phyloP scores from a whole-genome alignment of 2,888 invertebrate genomes.

The Lottia scabra region DNA sequence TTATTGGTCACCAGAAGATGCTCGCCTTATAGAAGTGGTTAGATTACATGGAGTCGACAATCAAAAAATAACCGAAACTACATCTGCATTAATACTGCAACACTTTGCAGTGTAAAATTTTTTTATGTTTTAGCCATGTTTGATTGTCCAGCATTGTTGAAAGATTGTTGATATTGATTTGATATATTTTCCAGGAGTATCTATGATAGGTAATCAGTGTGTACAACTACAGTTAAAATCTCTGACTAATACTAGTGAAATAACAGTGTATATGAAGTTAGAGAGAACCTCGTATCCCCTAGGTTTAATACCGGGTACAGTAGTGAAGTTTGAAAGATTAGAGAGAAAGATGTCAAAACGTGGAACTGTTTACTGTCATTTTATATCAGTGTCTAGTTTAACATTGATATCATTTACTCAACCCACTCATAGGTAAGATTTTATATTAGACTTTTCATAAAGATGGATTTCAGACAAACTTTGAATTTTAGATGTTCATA shows the following conservation, averaged over 20 bases:
- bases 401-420: neutral
- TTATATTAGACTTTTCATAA: too few relatives aligned
- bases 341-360: slow-evolving; percentile 41
- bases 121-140: too few relatives aligned
- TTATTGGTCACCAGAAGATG: too few relatives aligned
- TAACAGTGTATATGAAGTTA: slow-evolving; percentile 42
- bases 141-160: too few relatives aligned
- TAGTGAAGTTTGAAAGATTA: slow-evolving; percentile 32
- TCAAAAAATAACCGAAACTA: too few relatives aligned
- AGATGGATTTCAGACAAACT: too few relatives aligned
- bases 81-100: too few relatives aligned
- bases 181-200: slow-evolving; percentile 19
- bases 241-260: slow-evolving; percentile 7
- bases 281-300: slow-evolving; percentile 33
- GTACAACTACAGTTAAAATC: slow-evolving; percentile 28
- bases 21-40: too few relatives aligned
- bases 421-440: too few relatives aligned
- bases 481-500: too few relatives aligned
- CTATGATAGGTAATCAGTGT: slow-evolving; percentile 23
- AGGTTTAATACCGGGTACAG: slow-evolving; percentile 41
- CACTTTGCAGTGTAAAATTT: too few relatives aligned
- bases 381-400: slow-evolving; percentile 33
- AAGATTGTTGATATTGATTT: neutral
- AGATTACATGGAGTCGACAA: too few relatives aligned
- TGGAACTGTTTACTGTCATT: slow-evolving; percentile 44